Percentiles rank a stretch among this genome's conserved stretches.
These are phyloP conservation scores for Blera fallax DNA, from an alignment of 2,888 invertebrate genomes.

Conservation along the genomic window DNA sequence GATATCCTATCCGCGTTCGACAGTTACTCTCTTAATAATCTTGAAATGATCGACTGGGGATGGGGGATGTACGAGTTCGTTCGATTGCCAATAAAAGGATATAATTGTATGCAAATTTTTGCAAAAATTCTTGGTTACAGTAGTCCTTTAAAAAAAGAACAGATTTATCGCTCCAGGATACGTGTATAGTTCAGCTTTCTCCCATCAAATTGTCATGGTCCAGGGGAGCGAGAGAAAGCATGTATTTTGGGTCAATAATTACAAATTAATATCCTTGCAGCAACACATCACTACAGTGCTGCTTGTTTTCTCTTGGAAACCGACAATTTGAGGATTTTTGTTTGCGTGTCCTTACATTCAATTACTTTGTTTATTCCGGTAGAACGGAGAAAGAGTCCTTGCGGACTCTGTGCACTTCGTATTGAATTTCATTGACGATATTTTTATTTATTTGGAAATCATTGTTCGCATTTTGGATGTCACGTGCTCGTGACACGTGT, in stretches of 20 bases:
- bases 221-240: constrained; percentile 16
- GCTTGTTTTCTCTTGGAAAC: constrained; percentile 32
- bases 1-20: constrained; percentile 28
- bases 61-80: neutral
- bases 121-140: constrained; percentile 8
- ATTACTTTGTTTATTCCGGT: constrained; percentile 65
- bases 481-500: constrained; percentile 81
- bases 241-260: constrained; percentile 46
- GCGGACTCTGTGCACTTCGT: neutral
- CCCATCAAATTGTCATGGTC: neutral
- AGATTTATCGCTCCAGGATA: constrained; percentile 58
- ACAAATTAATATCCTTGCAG: constrained; percentile 38
- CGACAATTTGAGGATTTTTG: constrained; percentile 61
- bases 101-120: constrained; percentile 62
- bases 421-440: constrained; percentile 33
- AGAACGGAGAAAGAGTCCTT: constrained; percentile 18
- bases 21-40: constrained; percentile 1
- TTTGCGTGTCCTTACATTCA: constrained; percentile 66
- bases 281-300: neutral
- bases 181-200: neutral
- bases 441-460: constrained; percentile 57
- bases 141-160: neutral
- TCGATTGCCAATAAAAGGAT: constrained; percentile 57
- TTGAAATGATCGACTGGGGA: constrained; percentile 10
- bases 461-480: constrained; percentile 73